phyloP scores from a whole-genome alignment of 2,888 invertebrate genomes.

The Heteromyza rotundicornis region DNA sequence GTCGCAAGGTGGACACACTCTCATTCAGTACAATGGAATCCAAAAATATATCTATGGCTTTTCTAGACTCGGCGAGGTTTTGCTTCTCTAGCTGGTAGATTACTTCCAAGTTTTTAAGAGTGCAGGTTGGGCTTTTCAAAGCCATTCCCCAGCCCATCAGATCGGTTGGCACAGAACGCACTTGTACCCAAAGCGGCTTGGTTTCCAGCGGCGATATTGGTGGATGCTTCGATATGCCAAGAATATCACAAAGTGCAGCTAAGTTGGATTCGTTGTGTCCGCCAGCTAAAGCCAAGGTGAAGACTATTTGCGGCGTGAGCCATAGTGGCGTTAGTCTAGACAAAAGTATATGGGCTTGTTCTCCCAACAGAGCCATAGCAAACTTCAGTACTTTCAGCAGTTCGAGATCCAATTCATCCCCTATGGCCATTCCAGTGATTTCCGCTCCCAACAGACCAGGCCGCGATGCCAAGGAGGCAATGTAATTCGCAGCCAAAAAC shows the following conservation, averaged over 20 bases:
- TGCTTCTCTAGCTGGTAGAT: conserved; percentile 64
- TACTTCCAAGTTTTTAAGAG: conserved; percentile 64
- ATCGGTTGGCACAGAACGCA: conserved; percentile 63
- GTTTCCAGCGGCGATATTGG: conserved; percentile 58
- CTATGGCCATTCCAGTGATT: conserved; percentile 52
- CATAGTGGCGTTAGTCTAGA: conserved; percentile 65
- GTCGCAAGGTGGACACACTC: conserved; percentile 64
- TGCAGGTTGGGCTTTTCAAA: conserved; percentile 63
- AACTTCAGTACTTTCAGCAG: conserved; percentile 62
- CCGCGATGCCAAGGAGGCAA: conserved; percentile 65
- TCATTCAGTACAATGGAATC: conserved; percentile 65
- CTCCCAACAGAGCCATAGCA: conserved; percentile 64
- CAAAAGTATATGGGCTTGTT: conserved; percentile 64
- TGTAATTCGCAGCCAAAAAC: conserved; percentile 66
- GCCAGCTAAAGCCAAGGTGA: conserved; percentile 65
- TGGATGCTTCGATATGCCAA: conserved; percentile 63
- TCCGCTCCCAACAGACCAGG: conserved; percentile 65
- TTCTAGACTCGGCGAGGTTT: conserved; percentile 47
- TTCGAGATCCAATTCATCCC: conserved; percentile 63
- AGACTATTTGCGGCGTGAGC: conserved; percentile 65
- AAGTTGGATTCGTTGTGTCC: conserved; percentile 65
- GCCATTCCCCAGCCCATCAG: conserved; percentile 66
- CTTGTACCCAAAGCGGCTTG: conserved; percentile 54
- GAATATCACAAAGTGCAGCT: conserved; percentile 64
- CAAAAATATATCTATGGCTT: conserved; percentile 64